Evolutionary conservation across 2,113 vertebrate species (phyloP), one percentile per base, ranked within the genome.

Genomic region (Ahaetulla prasina): DNA sequence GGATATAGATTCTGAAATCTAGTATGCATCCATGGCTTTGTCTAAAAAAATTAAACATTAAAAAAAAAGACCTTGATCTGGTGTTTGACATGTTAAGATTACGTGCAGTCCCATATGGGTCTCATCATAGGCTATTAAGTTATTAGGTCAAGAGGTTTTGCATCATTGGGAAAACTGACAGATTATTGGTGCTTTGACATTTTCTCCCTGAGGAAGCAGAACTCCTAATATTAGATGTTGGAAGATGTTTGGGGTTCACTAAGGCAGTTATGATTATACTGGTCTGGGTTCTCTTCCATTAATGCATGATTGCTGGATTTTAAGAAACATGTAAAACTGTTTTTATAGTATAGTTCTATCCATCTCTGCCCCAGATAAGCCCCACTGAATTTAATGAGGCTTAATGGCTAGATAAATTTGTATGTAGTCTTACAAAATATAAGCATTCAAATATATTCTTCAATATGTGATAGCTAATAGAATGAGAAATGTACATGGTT

Each of bases 401-500:
- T 12, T 84, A 43, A 25, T 85, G 68, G n/a, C 43, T 16, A 25
- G 9, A 30, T 60, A 91, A 9, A 25, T 49, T 1, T 55, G 14
- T 85, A 47, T 60, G 18, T 6, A 63, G n/a, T 2, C 47, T 92
- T 85, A 89, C 12, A 89, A 85, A 86, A 86, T 90, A 35, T n/a
- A 89, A 89, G 27, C 8, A 43, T 49, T 27, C 68, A 84, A 43
- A 4, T 87, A 43, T 80, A 80, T 80, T 80, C 74, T 43, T 43
- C 16, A 80, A 43, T 80, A 80, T 80, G 35, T 80, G 74, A 39
- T 80, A 80, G 35, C 35, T 43, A 39, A 22, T 43, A 80, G 35
- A 80, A 80, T 95, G 88, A 93, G 12, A 45, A 27, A 20, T 85
- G 8, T 50, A 11, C 49, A 39, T 90, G 88, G 94, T 85, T 80